These are phyloP conservation scores for Chrysolina americana DNA, from an alignment of 2,888 invertebrate species.

Conservation along the genomic window DNA sequence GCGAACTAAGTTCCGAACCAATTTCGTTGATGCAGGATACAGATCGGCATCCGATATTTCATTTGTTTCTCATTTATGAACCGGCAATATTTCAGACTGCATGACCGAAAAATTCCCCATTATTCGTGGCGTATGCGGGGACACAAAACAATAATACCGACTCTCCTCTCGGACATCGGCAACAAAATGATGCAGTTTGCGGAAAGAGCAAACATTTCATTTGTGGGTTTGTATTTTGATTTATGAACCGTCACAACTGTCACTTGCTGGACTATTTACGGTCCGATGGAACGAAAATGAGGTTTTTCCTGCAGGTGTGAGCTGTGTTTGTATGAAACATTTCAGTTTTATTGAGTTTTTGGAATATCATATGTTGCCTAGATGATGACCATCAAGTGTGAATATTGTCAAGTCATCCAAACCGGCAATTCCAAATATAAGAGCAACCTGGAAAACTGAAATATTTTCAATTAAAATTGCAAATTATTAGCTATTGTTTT, in stretches of 20 bases:
- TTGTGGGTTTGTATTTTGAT: conserved; percentile 48
- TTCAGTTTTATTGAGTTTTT: no score
- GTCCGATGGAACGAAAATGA: conserved; percentile 16
- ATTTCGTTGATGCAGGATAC: conserved; percentile 26
- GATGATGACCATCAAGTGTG: no score
- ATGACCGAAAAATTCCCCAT: conserved; percentile 28
- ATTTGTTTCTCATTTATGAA: conserved; percentile 40
- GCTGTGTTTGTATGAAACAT: neutral
- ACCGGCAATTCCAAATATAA: no score
- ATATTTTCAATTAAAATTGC: no score
- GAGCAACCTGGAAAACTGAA: no score
- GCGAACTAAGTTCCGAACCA: conserved; percentile 4
- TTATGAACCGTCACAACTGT: conserved; percentile 46
- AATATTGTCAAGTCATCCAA: no score
- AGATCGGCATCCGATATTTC: conserved; percentile 39
- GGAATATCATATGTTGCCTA: no score
- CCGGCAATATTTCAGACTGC: conserved; percentile 35
- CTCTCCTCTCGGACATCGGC: conserved; percentile 24
- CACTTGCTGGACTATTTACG: conserved; percentile 45
- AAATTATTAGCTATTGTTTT: no score
- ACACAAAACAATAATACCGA: conserved; percentile 31
- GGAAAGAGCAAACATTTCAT: conserved; percentile 48
- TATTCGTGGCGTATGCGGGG: neutral
- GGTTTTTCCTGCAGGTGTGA: conserved; percentile 10
- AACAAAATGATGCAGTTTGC: conserved; percentile 39